A percentile compares a stretch with the other conserved stretches of the same genome.
phyloP scores from a whole-genome alignment of 2,797 vertebrate genomes.

The Notamacropus eugenii region DNA sequence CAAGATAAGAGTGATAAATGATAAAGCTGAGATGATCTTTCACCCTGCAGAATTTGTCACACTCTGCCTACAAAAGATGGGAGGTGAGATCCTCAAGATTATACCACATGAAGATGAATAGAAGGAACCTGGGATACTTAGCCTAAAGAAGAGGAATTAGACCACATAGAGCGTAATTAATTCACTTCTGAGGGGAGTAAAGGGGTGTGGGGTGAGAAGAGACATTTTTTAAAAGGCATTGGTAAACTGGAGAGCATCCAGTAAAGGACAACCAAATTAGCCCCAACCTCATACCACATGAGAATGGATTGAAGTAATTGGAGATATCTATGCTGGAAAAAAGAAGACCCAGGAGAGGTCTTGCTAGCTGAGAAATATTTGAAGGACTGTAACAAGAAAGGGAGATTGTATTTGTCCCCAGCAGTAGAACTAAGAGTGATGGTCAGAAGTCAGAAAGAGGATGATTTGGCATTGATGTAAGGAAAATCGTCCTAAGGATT shows the following conservation, averaged over 20 bases:
- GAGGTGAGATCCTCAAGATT: neutral
- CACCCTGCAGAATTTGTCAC: neutral
- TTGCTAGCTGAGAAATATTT: neutral
- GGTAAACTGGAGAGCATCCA: neutral
- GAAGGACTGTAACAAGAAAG: neutral
- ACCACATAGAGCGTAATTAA: neutral
- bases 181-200: neutral
- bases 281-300: neutral
- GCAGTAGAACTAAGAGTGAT: neutral
- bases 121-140: neutral
- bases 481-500: neutral
- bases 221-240: neutral
- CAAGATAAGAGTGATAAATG: neutral
- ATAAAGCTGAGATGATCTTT: neutral
- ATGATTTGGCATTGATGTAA: neutral
- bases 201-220: neutral
- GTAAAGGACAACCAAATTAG: neutral
- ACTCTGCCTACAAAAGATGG: neutral
- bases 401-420: neutral
- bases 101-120: neutral
- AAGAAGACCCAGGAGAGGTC: neutral
- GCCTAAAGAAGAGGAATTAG: neutral
- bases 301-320: neutral
- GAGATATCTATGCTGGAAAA: neutral
- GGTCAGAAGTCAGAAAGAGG: neutral